Base-by-base conservation (phyloP, 92 coral and sea anemone genomes). In the Pocillopora meandrina region DNA sequence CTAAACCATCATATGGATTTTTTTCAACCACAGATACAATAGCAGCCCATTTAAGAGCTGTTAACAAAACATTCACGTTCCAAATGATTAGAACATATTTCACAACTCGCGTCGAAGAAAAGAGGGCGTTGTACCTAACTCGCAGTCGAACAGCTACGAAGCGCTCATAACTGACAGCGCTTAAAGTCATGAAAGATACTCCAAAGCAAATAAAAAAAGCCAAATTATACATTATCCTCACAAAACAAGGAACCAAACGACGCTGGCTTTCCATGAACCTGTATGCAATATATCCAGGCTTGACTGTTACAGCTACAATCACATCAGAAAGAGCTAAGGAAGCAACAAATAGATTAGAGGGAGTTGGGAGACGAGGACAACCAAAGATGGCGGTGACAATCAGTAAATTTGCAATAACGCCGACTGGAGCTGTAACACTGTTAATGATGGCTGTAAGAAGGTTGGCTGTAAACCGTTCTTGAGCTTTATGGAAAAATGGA, bases 81-180 rank as follows among this genome's bases (percentile, higher is more conserved):
- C 97, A 93, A 71, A 91, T 93, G 60, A 75, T 76, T 13, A 78
- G 42, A 11, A 74, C 86, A 68, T 88, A 77, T 15, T 36, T 79
- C 13, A 79, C 64, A 31, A 91, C 87, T 19, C 97, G 67, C 26
- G 56, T 69, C 1, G 89, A 66, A 12, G 92, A 88, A 9, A 93
- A 85, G 5, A 84, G 18, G 5, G 65, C 80, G 31, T 89, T 85
- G 82, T 93, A 93, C 13, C 91, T 83, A 19, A 86, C 88, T 52
- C 78, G 90, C 4, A 90, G 62, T 56, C 86, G 81, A 36, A 90
- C 58, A 19, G 98, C 96, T 15, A 93, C 91, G 70, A 86, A 93
- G 49, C 96, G 77, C 71, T 95, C 98, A 61, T 87, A 89, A 76
- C 96, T 93, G 12, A 95, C 88, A n/a, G 95, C 92, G 63, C 90